Evolutionary conservation across 2,797 vertebrate species (phyloP), one percentile per base, ranked within the genome.

Genomic region (Gallinago solitaria): DNA sequence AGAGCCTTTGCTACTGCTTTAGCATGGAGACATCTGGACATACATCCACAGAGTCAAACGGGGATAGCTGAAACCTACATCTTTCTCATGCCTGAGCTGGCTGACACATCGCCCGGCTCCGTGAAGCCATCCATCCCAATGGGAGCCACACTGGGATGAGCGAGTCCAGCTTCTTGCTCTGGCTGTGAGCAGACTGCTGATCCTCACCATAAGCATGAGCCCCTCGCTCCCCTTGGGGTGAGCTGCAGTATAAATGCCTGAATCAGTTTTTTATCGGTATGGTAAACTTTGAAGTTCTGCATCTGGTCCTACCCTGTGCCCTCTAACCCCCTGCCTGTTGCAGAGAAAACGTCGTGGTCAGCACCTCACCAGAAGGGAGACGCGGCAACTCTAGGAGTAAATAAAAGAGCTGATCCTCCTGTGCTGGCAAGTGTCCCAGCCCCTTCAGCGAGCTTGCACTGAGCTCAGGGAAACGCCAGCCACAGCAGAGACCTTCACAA

Each of bases 1-100:
- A 14, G 30, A 37, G 23, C 23, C 39, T 64, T 77, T 64, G 37
- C 21, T 83, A 24, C 6, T 67, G 47, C 54, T 79, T 50, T 60
- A 39, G 17, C 9, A 12, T 16, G 13, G 35, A 76, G 14, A 21
- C 15, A 30, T n/a, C 39, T 21, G 45, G 33, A 51, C 19, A 19
- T 27, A 16, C 9, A 61, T 27, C 25, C 1, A 1, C 27, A n/a
- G 35, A 3, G 11, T 23, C 68, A 76, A 64, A 59, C 0, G 0
- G 17, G 43, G 47, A 11, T 6, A 23, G 9, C 41, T 81, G 77
- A 84, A 84, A 51, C 6, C 56, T 50, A 23, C 20, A 3, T 50
- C 28, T 59, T 78, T 47, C 27, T 69, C 35, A 6, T 1, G 1
- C 18, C 10, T 0, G 0, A 53, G 54, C 8, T 6, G 2, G 11